phyloP scores from a whole-genome alignment of 2,113 vertebrate genomes.

The Nannospalax galili region DNA sequence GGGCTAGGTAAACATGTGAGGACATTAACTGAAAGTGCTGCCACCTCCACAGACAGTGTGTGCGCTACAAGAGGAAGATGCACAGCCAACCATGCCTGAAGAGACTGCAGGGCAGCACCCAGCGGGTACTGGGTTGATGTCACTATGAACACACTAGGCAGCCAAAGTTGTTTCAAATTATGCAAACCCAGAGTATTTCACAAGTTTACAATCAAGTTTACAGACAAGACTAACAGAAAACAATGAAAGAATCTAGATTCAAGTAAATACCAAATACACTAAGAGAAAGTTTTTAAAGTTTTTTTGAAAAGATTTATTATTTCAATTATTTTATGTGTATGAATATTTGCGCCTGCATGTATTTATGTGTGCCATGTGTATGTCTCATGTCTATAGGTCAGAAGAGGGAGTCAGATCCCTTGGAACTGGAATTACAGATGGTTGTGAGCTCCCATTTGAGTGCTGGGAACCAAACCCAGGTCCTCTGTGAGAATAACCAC shows the following conservation, averaged over 20 bases:
- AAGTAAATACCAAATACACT: not conserved
- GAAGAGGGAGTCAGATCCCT: no score
- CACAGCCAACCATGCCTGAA: not conserved
- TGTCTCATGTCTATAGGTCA: no score
- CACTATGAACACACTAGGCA: not conserved
- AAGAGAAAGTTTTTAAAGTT: not conserved
- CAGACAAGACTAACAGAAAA: not conserved
- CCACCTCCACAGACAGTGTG: not conserved
- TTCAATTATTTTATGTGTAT: no score
- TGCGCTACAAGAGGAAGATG: no score
- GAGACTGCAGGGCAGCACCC: not conserved
- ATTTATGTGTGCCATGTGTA: no score
- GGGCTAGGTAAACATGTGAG: not conserved
- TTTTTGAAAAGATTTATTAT: no score
- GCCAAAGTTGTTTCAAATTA: not conserved
- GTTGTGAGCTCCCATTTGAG: no score
- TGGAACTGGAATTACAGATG: no score
- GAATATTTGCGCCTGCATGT: no score
- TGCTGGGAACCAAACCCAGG: no score
- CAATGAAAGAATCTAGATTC: not conserved
- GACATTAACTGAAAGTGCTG: not conserved
- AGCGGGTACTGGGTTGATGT: not conserved
- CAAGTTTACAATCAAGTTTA: constrained; percentile 34
- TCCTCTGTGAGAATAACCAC: no score
- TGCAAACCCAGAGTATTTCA: constrained; percentile 13